Evolutionary conservation across 1,140 invertebrate species (phyloP).

Genomic region (Caenorhabditis elegans): WBcel235 BX284604.4:3551501-3552000

Average conservation of each 20-base stretch:
- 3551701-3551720: neutral
- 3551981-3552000: too few species aligned
- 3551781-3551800: constrained; percentile 4
- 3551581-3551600: neutral
- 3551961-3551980: too few species aligned
- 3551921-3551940: too few species aligned
- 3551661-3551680: neutral
- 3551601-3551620: neutral
- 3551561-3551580: neutral
- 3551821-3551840: too few species aligned
- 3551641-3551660: neutral
- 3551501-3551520: too few species aligned
- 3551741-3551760: neutral
- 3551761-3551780: neutral
- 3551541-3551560: neutral
- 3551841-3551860: too few species aligned
- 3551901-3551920: too few species aligned
- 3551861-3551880: too few species aligned
- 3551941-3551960: too few species aligned
- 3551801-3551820: too few species aligned
- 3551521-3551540: too few species aligned
- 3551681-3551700: constrained; percentile 7
- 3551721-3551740: neutral
- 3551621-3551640: neutral
- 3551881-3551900: too few species aligned